Percentiles rank a stretch among this genome's conserved stretches.
These are phyloP conservation scores for Ichneumoninae sp. DNA, from an alignment of 2,888 invertebrate genomes.

Conservation along the genomic window DNA sequence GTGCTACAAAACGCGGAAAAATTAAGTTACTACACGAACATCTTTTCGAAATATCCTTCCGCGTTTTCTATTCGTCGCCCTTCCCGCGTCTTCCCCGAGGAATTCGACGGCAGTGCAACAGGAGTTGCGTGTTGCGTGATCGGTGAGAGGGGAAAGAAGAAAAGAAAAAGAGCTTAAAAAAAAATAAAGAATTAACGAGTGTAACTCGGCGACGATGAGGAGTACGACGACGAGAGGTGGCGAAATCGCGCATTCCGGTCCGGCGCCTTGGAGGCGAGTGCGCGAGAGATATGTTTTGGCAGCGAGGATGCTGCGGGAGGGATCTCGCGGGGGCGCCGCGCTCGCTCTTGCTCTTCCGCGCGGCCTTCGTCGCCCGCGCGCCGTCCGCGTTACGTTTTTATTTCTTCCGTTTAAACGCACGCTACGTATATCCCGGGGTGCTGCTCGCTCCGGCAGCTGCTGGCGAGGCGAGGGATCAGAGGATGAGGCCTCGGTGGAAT, in stretches of 20 bases:
- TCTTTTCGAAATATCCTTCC: neutral
- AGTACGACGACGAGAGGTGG: slow-evolving; percentile 55
- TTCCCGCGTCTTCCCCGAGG: neutral
- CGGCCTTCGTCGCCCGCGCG: slow-evolving; percentile 62
- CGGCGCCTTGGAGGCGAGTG: slow-evolving; percentile 63
- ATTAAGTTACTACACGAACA: slow-evolving; percentile 14
- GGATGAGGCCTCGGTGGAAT: slow-evolving; percentile 66
- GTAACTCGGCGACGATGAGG: slow-evolving; percentile 54
- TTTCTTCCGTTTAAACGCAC: slow-evolving; percentile 59
- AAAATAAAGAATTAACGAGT: slow-evolving; percentile 37
- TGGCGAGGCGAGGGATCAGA: slow-evolving; percentile 52
- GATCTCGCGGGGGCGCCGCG: slow-evolving; percentile 49
- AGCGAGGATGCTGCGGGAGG: slow-evolving; percentile 12
- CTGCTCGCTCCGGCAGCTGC: slow-evolving; percentile 25
- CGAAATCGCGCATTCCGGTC: slow-evolving; percentile 66
- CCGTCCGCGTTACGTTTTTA: slow-evolving; percentile 61
- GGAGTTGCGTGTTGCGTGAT: slow-evolving; percentile 52
- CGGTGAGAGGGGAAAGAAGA: slow-evolving; percentile 12
- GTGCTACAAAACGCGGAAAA: neutral
- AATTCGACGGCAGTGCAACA: neutral
- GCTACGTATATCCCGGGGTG: slow-evolving; percentile 13
- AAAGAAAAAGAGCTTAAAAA: neutral
- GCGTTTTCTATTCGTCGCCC: neutral
- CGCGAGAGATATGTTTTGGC: slow-evolving; percentile 40
- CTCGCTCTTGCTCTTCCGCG: slow-evolving; percentile 58